Evolutionary conservation across 2,113 vertebrate species (phyloP), one percentile per base, ranked within the genome.

Genomic region (Aphyosemion australe): DNA sequence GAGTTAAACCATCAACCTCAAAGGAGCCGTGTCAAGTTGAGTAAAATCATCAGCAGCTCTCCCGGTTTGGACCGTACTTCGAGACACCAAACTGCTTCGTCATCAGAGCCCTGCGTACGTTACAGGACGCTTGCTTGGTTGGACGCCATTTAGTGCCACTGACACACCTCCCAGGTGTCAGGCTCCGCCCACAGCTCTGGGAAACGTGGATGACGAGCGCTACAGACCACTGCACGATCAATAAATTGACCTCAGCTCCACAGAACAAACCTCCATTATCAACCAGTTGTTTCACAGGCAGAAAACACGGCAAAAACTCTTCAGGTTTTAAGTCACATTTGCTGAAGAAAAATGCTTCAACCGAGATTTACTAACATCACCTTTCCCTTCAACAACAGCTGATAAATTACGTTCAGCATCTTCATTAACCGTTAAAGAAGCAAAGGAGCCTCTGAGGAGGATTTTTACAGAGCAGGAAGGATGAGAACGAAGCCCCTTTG

Each of bases 191-290:
- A 58, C 73, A 62, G 62, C 75, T 45, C 15, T 46, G 61, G 39
- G 52, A 53, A 26, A 1, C 69, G 60, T 51, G 72, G 73, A 76
- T 61, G 80, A 65, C 64, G 74, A 52, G 71, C 67, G 73, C 60
- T 74, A 50, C 59, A 18, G 69, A 84, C 80, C 76, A 73, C 74
- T 84, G 1, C 31, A 21, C 56, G 9, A n/a, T 82, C 87, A 31
- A 90, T 90, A 71, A 12, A 87, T 87, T 19, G 82, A 88, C 43
- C 51, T 41, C 26, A 43, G 51, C 76, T 14, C 26, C 78, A 75
- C 68, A 82, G 78, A 78, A 71, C 80, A 72, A 80, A 69, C 78
- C 64, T 72, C 76, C 76, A 82, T 82, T 78, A 83, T 74, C 75
- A 65, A 81, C 64, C 66, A 60, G 69, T 74, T 56, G 67, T 87